These are phyloP conservation scores for Spodoptera exigua DNA, from an alignment of 2,888 invertebrate species.

Conservation along the genomic window DNA sequence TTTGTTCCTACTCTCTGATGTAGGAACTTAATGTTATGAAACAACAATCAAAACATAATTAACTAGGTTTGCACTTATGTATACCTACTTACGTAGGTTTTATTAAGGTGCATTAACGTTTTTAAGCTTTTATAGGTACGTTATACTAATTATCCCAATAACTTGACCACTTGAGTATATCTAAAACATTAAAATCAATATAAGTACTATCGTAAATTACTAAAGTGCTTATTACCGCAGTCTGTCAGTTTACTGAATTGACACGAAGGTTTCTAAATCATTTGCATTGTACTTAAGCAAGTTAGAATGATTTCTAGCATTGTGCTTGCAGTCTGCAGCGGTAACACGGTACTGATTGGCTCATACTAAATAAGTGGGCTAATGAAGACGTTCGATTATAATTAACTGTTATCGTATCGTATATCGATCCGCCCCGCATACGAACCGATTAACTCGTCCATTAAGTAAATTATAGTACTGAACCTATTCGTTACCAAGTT, in stretches of 20 bases:
- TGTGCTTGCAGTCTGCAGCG: constrained; percentile 15
- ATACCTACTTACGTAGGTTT: too few relatives aligned
- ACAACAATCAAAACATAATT: too few relatives aligned
- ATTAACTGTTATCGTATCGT: constrained; percentile 37
- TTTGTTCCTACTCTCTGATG: too few relatives aligned
- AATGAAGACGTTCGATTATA: constrained; percentile 50
- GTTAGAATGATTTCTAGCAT: constrained; percentile 45
- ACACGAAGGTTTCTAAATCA: constrained; percentile 53
- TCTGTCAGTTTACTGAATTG: constrained; percentile 48
- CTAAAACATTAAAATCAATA: constrained; percentile 29
- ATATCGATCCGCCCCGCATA: constrained; percentile 43
- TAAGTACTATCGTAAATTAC: constrained; percentile 42
- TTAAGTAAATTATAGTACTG: constrained; percentile 17
- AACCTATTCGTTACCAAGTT: constrained; percentile 4
- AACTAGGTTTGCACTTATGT: too few relatives aligned
- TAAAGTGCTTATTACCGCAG: constrained; percentile 32
- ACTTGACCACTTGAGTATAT: constrained; percentile 12
- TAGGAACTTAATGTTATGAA: too few relatives aligned
- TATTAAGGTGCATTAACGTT: too few relatives aligned
- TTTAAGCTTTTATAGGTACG: too few relatives aligned
- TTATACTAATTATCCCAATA: not conserved
- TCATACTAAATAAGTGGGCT: constrained; percentile 29
- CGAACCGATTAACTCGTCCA: constrained; percentile 17
- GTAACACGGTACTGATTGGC: constrained; percentile 28
- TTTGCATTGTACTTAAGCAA: constrained; percentile 22